Evolutionary conservation across 2,113 vertebrate species (phyloP).

Genomic region (Cebidichthys violaceus): DNA sequence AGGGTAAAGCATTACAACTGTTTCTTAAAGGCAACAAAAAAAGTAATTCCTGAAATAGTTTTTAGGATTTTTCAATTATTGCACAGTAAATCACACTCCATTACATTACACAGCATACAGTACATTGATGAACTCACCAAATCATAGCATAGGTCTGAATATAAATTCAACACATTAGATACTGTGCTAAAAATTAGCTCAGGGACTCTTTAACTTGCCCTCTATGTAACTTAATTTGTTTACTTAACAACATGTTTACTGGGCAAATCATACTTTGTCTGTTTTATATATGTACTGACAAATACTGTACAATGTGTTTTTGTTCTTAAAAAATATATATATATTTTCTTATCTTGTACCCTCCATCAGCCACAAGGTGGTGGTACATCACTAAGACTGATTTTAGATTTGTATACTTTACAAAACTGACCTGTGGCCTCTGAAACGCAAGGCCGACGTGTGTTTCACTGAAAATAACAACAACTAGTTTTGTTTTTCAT

Average conservation of each 20-base stretch:
- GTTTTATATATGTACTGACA: not conserved
- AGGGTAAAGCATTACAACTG: not conserved
- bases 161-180: not conserved
- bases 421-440: not conserved
- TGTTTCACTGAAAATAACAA: not conserved
- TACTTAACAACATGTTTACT: not conserved
- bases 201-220: not conserved
- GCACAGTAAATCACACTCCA: not conserved
- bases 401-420: not conserved
- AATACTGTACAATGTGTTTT: not conserved
- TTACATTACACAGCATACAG: not conserved
- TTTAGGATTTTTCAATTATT: not conserved
- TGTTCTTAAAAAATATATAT: not conserved
- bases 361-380: constrained; percentile 72
- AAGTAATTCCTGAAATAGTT: not conserved
- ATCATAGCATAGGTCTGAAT: no score
- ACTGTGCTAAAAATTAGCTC: not conserved
- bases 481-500: not conserved
- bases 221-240: not conserved
- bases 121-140: not conserved
- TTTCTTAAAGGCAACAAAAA: not conserved
- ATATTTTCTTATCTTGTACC: not conserved
- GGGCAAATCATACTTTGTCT: not conserved
- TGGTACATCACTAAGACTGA: constrained; percentile 44
- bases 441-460: not conserved